phyloP scores from a whole-genome alignment of 2,888 invertebrate genomes.

The Drosophila phalerata region DNA sequence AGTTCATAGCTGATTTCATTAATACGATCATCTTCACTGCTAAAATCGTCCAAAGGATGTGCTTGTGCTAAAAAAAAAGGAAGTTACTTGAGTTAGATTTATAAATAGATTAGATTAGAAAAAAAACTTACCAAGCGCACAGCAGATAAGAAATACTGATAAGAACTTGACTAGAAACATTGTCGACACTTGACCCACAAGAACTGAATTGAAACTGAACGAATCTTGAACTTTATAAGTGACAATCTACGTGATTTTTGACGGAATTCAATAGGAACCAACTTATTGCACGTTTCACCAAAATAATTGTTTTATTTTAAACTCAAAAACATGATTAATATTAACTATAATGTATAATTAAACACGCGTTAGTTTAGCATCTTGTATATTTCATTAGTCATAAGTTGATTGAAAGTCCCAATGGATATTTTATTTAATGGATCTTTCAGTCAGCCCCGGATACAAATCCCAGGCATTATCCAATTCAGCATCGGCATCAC shows the following conservation, averaged over 20 bases:
- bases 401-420: neutral
- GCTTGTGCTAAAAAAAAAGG: conserved; percentile 34
- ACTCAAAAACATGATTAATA: conserved; percentile 3
- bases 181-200: conserved; percentile 23
- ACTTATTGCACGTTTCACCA: conserved; percentile 60
- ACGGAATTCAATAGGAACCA: conserved; percentile 65
- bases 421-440: neutral
- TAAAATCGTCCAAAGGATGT: conserved; percentile 30
- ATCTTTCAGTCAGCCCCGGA: neutral
- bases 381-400: neutral
- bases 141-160: conserved; percentile 44
- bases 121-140: conserved; percentile 21
- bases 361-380: neutral
- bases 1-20: conserved; percentile 60
- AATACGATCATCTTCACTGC: conserved; percentile 59
- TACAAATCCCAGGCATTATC: conserved; percentile 54
- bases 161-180: conserved; percentile 53
- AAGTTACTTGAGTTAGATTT: neutral
- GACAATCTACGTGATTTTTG: conserved; percentile 60
- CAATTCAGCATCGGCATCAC: conserved; percentile 62
- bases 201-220: conserved; percentile 43
- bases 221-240: conserved; percentile 54
- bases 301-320: conserved; percentile 44
- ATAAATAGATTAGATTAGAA: neutral
- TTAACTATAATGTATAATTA: neutral